Percentiles rank a stretch among this genome's conserved stretches.
Evolutionary conservation across 1,140 invertebrate species (phyloP).

Genomic region (Apolygus lucorum): DNA sequence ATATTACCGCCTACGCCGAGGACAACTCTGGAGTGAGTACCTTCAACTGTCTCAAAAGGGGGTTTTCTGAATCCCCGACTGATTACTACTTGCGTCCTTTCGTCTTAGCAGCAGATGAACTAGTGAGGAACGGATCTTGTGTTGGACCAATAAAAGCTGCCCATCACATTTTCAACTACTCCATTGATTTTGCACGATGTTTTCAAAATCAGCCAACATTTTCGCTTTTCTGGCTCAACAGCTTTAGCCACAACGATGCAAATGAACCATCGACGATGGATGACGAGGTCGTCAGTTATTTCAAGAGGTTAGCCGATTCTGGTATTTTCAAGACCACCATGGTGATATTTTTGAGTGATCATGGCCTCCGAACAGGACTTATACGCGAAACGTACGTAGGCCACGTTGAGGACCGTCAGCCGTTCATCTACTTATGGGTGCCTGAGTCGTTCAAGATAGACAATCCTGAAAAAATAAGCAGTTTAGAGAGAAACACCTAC

Average conservation of each 20-base stretch:
- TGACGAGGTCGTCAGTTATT: conserved; percentile 45
- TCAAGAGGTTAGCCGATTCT: conserved; percentile 47
- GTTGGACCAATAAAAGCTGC: conserved; percentile 30
- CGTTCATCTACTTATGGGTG: conserved; percentile 64
- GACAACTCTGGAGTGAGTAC: conserved; percentile 63
- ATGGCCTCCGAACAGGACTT: conserved; percentile 79
- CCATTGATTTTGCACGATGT: conserved; percentile 46
- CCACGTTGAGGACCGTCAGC: conserved; percentile 79
- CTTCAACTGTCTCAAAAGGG: conserved; percentile 70
- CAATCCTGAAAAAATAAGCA: conserved; percentile 52
- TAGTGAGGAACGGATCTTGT: conserved; percentile 29
- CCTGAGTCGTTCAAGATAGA: conserved; percentile 59
- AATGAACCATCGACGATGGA: conserved; percentile 64
- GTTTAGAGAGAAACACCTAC: conserved; percentile 59
- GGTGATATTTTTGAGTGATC: conserved; percentile 81
- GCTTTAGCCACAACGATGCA: conserved; percentile 65
- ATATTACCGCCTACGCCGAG: conserved; percentile 69
- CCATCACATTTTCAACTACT: conserved; percentile 34
- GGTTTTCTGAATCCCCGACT: conserved; percentile 66
- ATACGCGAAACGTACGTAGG: conserved; percentile 72
- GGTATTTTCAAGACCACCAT: conserved; percentile 56
- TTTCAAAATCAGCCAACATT: conserved; percentile 52
- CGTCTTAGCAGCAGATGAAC: conserved; percentile 49
- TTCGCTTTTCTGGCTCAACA: conserved; percentile 69
- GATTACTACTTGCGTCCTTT: conserved; percentile 76